phyloP scores from a whole-genome alignment of 2,888 invertebrate genomes.

The Tridacna crocea region DNA sequence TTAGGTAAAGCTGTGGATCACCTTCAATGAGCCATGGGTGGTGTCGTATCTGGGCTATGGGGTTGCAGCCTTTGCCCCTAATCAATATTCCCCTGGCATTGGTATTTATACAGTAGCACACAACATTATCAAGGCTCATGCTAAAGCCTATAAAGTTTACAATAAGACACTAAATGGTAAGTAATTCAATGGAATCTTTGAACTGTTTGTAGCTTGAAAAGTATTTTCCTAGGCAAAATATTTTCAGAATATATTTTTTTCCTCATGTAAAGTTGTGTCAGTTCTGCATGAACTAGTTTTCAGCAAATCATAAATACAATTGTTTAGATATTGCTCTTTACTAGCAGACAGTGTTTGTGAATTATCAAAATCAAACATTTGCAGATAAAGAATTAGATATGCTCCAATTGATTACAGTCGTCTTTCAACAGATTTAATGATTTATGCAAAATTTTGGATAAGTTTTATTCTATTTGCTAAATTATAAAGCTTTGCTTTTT shows the following conservation, averaged over 20 bases:
- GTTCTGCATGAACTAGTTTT: no score
- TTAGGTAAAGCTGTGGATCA: slow-evolving; percentile 88
- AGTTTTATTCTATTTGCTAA: no score
- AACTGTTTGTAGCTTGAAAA: neutral
- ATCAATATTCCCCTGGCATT: slow-evolving; percentile 64
- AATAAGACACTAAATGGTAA: neutral
- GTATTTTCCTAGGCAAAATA: neutral
- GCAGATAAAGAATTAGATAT: no score
- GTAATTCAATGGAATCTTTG: neutral
- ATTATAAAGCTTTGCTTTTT: no score
- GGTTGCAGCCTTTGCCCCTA: slow-evolving; percentile 72
- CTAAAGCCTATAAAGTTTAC: slow-evolving; percentile 87
- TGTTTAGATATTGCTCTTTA: no score
- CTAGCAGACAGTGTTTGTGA: no score
- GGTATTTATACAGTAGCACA: slow-evolving; percentile 88
- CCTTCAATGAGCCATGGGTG: slow-evolving; percentile 90
- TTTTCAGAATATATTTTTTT: neutral
- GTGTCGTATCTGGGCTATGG: slow-evolving; percentile 74
- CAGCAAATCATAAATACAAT: no score
- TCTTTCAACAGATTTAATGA: no score
- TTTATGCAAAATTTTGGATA: no score
- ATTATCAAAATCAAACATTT: no score
- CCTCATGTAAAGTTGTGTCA: no score
- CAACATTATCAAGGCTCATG: slow-evolving; percentile 88
- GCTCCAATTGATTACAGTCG: no score